A percentile compares a stretch with the other conserved stretches of the same genome.
Evolutionary conservation across 2,888 invertebrate genomes (phyloP).

Genomic region (Sympetrum striolatum): DNA sequence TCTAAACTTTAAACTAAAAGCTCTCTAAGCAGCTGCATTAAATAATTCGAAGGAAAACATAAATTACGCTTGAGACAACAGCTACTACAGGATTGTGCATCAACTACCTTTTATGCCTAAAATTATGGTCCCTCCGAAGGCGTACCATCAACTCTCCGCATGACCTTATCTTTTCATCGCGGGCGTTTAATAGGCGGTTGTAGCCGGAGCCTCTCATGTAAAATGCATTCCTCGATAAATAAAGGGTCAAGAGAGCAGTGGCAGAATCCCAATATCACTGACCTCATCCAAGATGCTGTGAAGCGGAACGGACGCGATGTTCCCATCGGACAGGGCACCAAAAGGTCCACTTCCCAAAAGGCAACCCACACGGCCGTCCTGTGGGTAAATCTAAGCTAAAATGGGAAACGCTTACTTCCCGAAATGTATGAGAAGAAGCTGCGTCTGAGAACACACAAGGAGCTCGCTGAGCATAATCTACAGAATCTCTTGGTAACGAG

Average conservation of each 20-base stretch:
- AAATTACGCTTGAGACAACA: too few relatives aligned
- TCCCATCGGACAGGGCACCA: background rate
- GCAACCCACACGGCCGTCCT: background rate
- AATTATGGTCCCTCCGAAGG: too few relatives aligned
- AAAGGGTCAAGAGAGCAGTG: slow-evolving; percentile 12
- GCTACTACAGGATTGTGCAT: too few relatives aligned
- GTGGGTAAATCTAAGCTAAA: background rate
- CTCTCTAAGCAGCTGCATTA: too few relatives aligned
- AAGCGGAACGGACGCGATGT: background rate
- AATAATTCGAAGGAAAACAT: too few relatives aligned
- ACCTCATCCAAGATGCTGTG: slow-evolving; percentile 12
- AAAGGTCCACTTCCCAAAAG: background rate
- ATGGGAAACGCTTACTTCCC: background rate
- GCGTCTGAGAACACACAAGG: background rate
- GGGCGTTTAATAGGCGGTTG: background rate
- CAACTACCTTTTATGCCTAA: too few relatives aligned
- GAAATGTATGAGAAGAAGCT: background rate
- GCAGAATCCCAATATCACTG: slow-evolving; percentile 33
- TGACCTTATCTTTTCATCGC: too few relatives aligned
- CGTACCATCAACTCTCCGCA: too few relatives aligned
- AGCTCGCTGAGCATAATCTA: background rate
- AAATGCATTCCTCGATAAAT: slow-evolving; percentile 35
- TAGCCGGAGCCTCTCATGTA: background rate
- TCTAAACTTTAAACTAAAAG: too few relatives aligned
- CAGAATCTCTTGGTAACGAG: background rate